phyloP scores from a whole-genome alignment of 2,797 vertebrate species.

The Picus viridis region DNA sequence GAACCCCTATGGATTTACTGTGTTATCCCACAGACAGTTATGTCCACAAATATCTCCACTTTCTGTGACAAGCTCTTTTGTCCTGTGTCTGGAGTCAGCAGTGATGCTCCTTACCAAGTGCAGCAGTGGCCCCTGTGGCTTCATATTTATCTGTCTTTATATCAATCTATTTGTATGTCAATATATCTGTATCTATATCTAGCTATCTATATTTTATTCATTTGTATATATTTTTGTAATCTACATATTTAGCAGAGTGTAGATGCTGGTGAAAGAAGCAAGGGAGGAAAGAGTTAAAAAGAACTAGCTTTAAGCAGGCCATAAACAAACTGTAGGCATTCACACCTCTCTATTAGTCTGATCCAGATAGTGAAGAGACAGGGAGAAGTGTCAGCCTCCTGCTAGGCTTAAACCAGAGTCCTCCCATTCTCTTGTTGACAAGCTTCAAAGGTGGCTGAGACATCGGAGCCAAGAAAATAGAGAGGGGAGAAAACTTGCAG shows the following conservation, averaged over 20 bases:
- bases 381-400: background rate
- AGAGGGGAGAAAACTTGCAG: background rate
- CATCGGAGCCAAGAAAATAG: background rate
- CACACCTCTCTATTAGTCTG: background rate
- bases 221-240: background rate
- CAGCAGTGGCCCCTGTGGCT: background rate
- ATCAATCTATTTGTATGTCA: too few species aligned
- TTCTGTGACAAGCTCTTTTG: background rate
- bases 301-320: background rate
- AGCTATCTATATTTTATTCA: background rate
- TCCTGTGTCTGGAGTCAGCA: accelerated
- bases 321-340: background rate
- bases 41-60: background rate
- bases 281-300: background rate
- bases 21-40: background rate
- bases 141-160: background rate
- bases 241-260: background rate
- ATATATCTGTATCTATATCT: too few species aligned
- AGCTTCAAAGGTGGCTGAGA: background rate
- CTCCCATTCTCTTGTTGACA: background rate
- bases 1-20: background rate
- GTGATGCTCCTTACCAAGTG: background rate
- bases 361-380: background rate
- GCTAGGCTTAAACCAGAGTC: background rate
- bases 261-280: background rate